These are phyloP conservation scores for Parauchenoglanis punctatus DNA, from an alignment of 2,797 vertebrate genomes.

Conservation along the genomic window DNA sequence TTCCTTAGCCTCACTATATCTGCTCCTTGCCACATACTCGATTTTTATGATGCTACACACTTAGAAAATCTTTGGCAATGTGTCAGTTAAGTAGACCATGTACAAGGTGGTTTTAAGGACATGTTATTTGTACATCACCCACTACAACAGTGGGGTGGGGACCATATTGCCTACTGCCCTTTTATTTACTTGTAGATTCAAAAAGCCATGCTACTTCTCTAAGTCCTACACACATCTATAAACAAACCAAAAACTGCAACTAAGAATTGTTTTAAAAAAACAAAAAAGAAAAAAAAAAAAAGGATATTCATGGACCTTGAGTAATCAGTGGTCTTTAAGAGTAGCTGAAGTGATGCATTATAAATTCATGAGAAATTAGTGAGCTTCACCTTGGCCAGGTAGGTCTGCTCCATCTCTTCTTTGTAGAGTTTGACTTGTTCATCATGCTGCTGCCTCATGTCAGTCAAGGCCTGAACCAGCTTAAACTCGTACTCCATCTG, in stretches of 20 bases:
- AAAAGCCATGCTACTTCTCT: neutral
- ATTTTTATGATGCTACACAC: neutral
- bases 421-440: slow-evolving; percentile 85
- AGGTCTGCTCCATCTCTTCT: slow-evolving; percentile 84
- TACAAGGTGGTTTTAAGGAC: neutral
- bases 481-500: slow-evolving; percentile 85
- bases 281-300: neutral
- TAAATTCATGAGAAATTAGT: neutral
- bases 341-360: neutral
- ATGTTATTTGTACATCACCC: neutral
- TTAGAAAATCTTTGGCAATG: neutral
- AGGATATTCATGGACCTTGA: neutral
- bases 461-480: slow-evolving; percentile 79
- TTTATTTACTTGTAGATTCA: neutral
- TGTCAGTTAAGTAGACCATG: neutral
- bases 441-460: slow-evolving; percentile 85
- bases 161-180: neutral
- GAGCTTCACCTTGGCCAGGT: slow-evolving; percentile 77
- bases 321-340: too few relatives aligned
- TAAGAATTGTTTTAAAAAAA: neutral
- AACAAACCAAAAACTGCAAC: neutral
- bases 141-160: neutral
- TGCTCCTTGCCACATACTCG: neutral
- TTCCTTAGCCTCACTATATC: neutral
- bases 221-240: neutral